Evolutionary conservation across 1,140 invertebrate genomes (phyloP), one percentile per base, ranked within the genome.

Genomic region (Drosophila watanabei): DNA sequence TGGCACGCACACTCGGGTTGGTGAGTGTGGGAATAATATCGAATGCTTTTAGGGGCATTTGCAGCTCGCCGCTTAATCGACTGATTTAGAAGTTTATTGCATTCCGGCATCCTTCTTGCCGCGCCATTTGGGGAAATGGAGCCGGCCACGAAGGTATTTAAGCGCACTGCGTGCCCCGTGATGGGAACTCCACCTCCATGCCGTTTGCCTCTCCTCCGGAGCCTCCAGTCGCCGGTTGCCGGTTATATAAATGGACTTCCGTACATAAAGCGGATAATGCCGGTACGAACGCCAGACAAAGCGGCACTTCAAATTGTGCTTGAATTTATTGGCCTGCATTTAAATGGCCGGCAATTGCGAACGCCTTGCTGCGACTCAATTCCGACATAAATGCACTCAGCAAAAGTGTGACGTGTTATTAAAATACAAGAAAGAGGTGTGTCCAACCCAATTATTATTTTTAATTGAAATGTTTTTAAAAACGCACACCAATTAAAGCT

Each of bases 21-120:
- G 33, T 11, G 18, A 24, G 14, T 14, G 32, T 37, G 14, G 28
- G 14, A 39, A 56, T 39, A 56, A 56, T 43, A 49, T 43, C 46
- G 43, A 54, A 77, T 60, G 80, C 77, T 89, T 84, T 89, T 80
- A 75, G 78, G 54, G 43, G 78, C 68, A 88, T 60, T 88, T 69
- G 65, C 81, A 85, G 73, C 62, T 81, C 81, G 78, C 80, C 78
- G 84, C 86, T 89, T 79, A 88, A 88, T 88, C 85, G 85, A 85
- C 85, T 88, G 85, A 88, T 89, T 88, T 88, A 85, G 85, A 85
- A 88, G 85, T 89, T 88, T 88, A 88, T 89, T 89, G 85, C 85
- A 89, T 89, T 78, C 72, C 68, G 68, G 62, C 84, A 66, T 82
- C 70, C 68, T 57, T 45, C 28, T 7, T 56, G 16, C 10, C 11